Percentiles rank a stretch among this genome's conserved stretches.
These are phyloP conservation scores for Laupala kohalensis DNA, from an alignment of 1,140 invertebrate genomes.

Conservation along the genomic window DNA sequence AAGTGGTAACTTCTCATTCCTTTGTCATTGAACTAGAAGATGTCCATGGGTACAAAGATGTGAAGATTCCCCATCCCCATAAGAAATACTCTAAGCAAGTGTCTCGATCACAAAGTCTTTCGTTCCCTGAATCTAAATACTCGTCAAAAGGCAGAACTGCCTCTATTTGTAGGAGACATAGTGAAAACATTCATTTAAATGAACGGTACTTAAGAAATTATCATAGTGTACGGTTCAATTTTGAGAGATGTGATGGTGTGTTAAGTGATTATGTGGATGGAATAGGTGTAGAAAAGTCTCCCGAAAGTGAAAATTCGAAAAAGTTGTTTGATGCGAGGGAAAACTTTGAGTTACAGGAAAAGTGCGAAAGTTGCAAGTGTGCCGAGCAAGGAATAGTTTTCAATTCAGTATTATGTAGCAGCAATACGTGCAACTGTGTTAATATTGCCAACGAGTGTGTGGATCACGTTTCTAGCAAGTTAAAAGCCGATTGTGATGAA, in stretches of 20 bases:
- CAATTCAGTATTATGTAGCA: neutral
- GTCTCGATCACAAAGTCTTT: neutral
- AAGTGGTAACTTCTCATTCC: neutral
- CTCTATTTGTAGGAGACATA: neutral
- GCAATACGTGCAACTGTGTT: neutral
- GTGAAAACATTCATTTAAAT: neutral
- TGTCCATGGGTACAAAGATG: neutral
- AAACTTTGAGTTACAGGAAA: neutral
- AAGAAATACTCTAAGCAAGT: neutral
- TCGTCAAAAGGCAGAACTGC: neutral
- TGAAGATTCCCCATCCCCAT: neutral
- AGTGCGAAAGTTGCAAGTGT: neutral
- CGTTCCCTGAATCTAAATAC: too few species aligned
- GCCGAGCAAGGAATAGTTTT: neutral
- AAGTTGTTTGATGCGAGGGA: neutral
- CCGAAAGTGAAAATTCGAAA: neutral
- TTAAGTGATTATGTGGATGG: constrained; percentile 1
- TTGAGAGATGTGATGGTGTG: constrained; percentile 1
- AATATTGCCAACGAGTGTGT: neutral
- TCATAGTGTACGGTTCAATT: constrained; percentile 5
- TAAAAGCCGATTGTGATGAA: neutral
- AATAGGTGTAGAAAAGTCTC: neutral
- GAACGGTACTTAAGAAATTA: neutral
- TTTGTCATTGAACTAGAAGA: constrained; percentile 5
- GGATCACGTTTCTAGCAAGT: neutral